Base-by-base conservation (phyloP, 2,888 invertebrate genomes). In the Meta bourneti region DNA sequence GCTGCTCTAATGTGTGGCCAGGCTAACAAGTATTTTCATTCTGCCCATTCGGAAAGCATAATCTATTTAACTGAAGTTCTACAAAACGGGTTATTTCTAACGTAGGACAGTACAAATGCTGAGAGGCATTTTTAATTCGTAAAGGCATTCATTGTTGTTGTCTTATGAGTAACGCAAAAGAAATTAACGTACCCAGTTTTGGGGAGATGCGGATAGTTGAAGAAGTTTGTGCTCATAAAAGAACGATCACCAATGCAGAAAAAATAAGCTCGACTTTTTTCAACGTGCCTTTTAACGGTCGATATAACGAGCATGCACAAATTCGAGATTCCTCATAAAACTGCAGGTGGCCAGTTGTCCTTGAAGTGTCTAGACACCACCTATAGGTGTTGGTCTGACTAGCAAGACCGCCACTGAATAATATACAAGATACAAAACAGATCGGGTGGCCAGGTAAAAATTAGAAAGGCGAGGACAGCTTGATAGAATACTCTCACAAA, bases 331-430 rank as follows among this genome's bases (percentile, higher is more conserved):
- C 84, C 74, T 72, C 82, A n/a, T 82, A 48, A 72, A 78, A 51
- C 70, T 69, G 19, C 78, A 70, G 69, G 86, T 78, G 86, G 77
- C 70, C 71, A n/a, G 6, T 7, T 54, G 87, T n/a, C 87, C 87
- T 87, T 87, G 79, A 51, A 61, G 16, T 48, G 87, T 80, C 87
- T 87, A 80, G 87, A 87, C 80, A 54, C 61, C 54, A 54, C 74
- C 61, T 75, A 84, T 75, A 75, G 74, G 74, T 84, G 72, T 72
- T 74, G 74, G 48, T 84, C 34, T 74, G 54, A 61, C 84, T 16
- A 16, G 8, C 16, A 6, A 61, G 61, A 34, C 34, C 34, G 34
- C 34, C 34, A 34, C 1, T 34, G 61, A 61, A 61, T 61, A 61
- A 61, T 61, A 61, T 61, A 16, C 61, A 16, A 11, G 13, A 61